Evolutionary conservation across 2,797 vertebrate species (phyloP), one percentile per base, ranked within the genome.

Genomic region (Chaetophractus vellerosus): DNA sequence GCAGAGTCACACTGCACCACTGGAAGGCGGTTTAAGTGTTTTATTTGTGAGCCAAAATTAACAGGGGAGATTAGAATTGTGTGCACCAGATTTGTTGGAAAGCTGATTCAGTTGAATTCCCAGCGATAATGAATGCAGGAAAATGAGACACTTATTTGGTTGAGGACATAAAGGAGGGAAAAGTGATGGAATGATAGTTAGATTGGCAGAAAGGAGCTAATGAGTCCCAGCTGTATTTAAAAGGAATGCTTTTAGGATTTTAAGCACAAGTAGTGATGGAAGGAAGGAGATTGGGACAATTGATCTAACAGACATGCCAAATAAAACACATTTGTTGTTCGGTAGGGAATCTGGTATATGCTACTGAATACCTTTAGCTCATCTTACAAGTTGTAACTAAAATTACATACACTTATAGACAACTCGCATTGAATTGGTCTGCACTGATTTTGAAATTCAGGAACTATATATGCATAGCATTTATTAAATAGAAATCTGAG

Each of bases 1-100:
- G 23, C 57, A 89, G 71, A 68, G 76, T 52, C 90, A 91, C 78
- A 83, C 78, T 82, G 78, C 94, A 91, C 84, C 96, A 96, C 66
- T 91, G 93, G 96, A 98, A 91, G 91, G 88, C 96, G 96, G 63
- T 85, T 98, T 97, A 98, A 94, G 98, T 98, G 97, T 98, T 98
- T 98, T 96, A 96, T 91, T 80, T 91, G 61, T 87, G 48, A 97
- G 96, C 97, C 98, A 98, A 97, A 98, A 97, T 97, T 97, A 98
- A 98, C 96, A 98, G 95, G 95, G 92, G 95, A 87, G 76, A 76
- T 91, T 52, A 89, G 84, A 90, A 31, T 91, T 83, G 61, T 3
- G 10, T 12, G 59, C 2, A 36, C n/a, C 14, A 38, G 92, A 45
- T 74, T 90, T 87, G 24, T 48, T 95, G 87, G 91, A 79, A 76